These are phyloP conservation scores for Cossypha caffra DNA, from an alignment of 2,797 vertebrate genomes.

Conservation along the genomic window DNA sequence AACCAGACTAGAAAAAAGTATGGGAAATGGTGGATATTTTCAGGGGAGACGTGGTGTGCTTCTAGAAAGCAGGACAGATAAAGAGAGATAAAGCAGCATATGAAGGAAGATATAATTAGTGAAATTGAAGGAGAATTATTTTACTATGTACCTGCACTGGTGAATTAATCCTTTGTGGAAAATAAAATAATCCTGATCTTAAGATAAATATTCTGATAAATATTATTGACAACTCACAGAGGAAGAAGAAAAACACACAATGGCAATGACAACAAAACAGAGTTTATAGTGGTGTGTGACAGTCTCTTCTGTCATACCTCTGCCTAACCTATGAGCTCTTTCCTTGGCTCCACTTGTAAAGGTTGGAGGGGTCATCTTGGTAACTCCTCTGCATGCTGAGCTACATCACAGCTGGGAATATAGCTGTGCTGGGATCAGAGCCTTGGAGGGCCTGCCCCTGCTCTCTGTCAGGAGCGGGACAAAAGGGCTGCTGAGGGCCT, in stretches of 20 bases:
- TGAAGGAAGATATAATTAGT: neutral
- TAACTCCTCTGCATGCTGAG: neutral
- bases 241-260: neutral
- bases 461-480: fast-evolving
- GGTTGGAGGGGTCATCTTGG: neutral
- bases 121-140: neutral
- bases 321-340: neutral
- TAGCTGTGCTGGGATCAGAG: neutral
- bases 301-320: neutral
- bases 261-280: neutral
- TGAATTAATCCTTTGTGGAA: neutral
- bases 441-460: neutral
- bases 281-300: neutral
- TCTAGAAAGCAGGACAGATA: neutral
- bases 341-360: neutral
- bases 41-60: neutral
- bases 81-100: neutral
- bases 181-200: neutral
- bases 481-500: fast-evolving
- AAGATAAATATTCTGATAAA: neutral
- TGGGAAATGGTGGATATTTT: neutral
- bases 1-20: neutral
- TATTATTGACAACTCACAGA: neutral
- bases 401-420: fast-evolving
- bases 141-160: neutral